Base-by-base conservation (phyloP, 1,140 invertebrate genomes). In the Acromyrmex heyeri region DNA sequence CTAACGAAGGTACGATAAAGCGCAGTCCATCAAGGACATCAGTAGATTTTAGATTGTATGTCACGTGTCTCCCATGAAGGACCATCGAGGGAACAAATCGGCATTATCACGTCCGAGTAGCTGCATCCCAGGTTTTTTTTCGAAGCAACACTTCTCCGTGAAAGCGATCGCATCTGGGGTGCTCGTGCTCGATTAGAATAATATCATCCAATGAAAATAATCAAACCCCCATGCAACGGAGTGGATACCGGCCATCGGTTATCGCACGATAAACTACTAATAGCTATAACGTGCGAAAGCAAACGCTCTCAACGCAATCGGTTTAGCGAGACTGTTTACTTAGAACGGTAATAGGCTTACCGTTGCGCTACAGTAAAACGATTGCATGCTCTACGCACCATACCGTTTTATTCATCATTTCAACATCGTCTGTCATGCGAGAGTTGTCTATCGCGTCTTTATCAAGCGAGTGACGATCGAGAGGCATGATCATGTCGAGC, bases 231-330 rank as follows among this genome's bases (percentile, higher is more conserved):
- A 24, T 34, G 16, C 21, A 24, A 67, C 21, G 12, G 10, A 27
- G 21, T 59, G 75, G 75, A 77, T 57, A 62, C 7, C 70, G 48
- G 67, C 34, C 44, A n/a, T 61, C 16, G 78, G 44, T 34, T 73
- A 64, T 24, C 53, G 18, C 30, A 55, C 38, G 34, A 61, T 48
- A 62, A 57, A 55, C 55, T 55, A 44, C 55, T 93, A 92, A 93
- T 93, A 72, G 91, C 48, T 89, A 88, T 92, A 92, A 92, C 92
- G 92, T 92, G 92, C 92, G 91, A 91, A 91, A 91, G 86, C 91
- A 91, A 91, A 91, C 78, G 70, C 87, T 79, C 89, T 91, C 57
- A n/a, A 89, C n/a, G 59, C 86, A 85, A 91, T 91, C 91, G 78
- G 90, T 90, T 91, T 90, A 90, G 10, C 38, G 59, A n/a, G n/a